phyloP scores from a whole-genome alignment of 2,888 invertebrate species.

The Subacronicta megacephala region DNA sequence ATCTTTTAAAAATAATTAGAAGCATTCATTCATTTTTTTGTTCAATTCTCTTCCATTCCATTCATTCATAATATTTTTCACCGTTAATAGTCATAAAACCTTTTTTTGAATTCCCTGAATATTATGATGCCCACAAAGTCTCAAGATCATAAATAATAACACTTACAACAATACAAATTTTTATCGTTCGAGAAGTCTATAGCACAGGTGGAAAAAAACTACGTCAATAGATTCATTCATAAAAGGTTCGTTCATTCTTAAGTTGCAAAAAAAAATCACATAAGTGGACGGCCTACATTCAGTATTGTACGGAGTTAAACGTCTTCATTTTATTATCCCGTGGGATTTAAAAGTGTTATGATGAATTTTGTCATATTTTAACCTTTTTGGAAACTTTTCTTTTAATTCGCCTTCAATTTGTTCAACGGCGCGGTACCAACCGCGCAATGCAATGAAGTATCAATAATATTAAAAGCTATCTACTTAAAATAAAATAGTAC shows the following conservation, averaged over 20 bases:
- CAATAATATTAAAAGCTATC: too few relatives aligned
- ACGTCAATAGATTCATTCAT: slow-evolving; percentile 72
- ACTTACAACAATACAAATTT: slow-evolving; percentile 85
- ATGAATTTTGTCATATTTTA: slow-evolving; percentile 49
- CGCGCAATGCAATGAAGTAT: slow-evolving; percentile 6
- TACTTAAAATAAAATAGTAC: too few relatives aligned
- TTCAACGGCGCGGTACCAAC: slow-evolving; percentile 31
- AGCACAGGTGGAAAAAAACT: slow-evolving; percentile 77
- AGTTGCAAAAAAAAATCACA: slow-evolving; percentile 69
- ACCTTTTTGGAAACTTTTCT: slow-evolving; percentile 25
- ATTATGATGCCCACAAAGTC: slow-evolving; percentile 56
- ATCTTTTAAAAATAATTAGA: too few relatives aligned
- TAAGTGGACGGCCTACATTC: slow-evolving; percentile 59
- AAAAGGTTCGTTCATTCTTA: slow-evolving; percentile 75
- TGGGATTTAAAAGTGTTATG: slow-evolving; percentile 73
- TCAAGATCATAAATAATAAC: slow-evolving; percentile 81
- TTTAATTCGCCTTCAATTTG: slow-evolving; percentile 11
- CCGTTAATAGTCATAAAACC: slow-evolving; percentile 46
- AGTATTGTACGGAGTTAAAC: slow-evolving; percentile 73
- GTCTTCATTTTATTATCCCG: slow-evolving; percentile 82
- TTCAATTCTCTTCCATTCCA: too few relatives aligned
- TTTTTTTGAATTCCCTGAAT: slow-evolving; percentile 51
- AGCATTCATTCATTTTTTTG: too few relatives aligned
- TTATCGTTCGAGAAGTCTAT: slow-evolving; percentile 76
- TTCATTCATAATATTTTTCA: slow-evolving; percentile 45